Evolutionary conservation across 1,140 invertebrate species (phyloP).

Genomic region (Procambarus virginalis): DNA sequence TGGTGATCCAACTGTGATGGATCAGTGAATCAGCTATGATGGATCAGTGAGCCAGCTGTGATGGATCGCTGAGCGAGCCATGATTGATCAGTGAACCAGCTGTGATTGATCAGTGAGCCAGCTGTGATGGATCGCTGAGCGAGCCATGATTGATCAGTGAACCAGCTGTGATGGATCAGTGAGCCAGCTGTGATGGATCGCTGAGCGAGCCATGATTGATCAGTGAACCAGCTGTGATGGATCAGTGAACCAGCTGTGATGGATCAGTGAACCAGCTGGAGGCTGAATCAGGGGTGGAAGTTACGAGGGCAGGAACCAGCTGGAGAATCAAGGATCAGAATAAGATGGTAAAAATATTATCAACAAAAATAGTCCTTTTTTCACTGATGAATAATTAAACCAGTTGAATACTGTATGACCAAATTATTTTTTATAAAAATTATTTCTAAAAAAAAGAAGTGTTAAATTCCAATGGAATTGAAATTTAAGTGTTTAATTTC

Average conservation of each 20-base stretch:
- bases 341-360: background rate
- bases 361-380: background rate
- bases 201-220: background rate
- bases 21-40: too few species aligned
- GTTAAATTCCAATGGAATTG: slow-evolving; percentile 13
- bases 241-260: background rate
- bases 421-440: slow-evolving; percentile 12
- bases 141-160: too few species aligned
- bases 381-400: background rate
- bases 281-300: background rate
- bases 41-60: too few species aligned
- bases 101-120: background rate
- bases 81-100: background rate
- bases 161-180: too few species aligned
- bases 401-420: background rate
- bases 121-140: background rate
- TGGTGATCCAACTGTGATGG: too few species aligned
- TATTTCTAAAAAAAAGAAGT: slow-evolving; percentile 6
- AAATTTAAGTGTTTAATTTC: background rate
- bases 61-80: background rate
- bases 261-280: background rate
- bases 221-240: background rate
- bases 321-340: background rate
- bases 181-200: background rate
- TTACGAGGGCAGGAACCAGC: too few species aligned